Percentiles rank a stretch among this genome's conserved stretches.
These are phyloP conservation scores for Styela clava DNA, from an alignment of 23 tunicate genomes.

Conservation along the genomic window DNA sequence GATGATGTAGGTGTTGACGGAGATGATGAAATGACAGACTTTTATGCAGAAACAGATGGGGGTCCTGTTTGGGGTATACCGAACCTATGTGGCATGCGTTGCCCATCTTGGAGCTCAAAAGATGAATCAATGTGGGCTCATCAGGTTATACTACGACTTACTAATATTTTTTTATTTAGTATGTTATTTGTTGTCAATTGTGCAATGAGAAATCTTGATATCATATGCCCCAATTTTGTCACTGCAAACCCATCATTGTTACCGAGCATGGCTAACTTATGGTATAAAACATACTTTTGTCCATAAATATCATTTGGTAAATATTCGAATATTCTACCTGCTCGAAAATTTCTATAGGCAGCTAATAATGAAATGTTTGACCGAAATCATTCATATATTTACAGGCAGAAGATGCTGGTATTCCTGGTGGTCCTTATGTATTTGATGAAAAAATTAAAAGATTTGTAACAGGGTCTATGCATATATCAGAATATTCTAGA, in stretches of 20 bases:
- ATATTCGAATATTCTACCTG: too few relatives aligned
- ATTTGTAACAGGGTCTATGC: slow-evolving; percentile 29
- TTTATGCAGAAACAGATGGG: slow-evolving; percentile 48
- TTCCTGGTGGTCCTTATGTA: slow-evolving; percentile 8
- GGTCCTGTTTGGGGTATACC: slow-evolving; percentile 78
- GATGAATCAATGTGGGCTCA: slow-evolving; percentile 8
- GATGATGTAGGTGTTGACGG: slow-evolving; percentile 42
- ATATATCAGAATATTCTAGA: slow-evolving; percentile 21
- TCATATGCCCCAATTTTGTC: too few relatives aligned
- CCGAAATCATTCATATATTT: too few relatives aligned
- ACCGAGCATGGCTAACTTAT: too few relatives aligned
- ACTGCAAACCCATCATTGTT: too few relatives aligned
- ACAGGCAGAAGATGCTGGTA: neutral
- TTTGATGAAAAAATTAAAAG: slow-evolving; percentile 31
- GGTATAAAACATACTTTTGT: too few relatives aligned
- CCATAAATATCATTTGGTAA: too few relatives aligned
- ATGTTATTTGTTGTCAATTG: neutral
- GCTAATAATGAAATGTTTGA: too few relatives aligned
- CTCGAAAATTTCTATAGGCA: too few relatives aligned
- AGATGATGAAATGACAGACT: slow-evolving; percentile 89
- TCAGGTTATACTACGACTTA: neutral
- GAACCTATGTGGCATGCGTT: slow-evolving; percentile 24
- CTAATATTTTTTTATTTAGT: neutral
- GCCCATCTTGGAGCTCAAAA: neutral
- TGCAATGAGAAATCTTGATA: too few relatives aligned